Evolutionary conservation across 92 coral and sea anemone species (phyloP), one percentile per base, ranked within the genome.

Genomic region (Phenganax stokvisi): DNA sequence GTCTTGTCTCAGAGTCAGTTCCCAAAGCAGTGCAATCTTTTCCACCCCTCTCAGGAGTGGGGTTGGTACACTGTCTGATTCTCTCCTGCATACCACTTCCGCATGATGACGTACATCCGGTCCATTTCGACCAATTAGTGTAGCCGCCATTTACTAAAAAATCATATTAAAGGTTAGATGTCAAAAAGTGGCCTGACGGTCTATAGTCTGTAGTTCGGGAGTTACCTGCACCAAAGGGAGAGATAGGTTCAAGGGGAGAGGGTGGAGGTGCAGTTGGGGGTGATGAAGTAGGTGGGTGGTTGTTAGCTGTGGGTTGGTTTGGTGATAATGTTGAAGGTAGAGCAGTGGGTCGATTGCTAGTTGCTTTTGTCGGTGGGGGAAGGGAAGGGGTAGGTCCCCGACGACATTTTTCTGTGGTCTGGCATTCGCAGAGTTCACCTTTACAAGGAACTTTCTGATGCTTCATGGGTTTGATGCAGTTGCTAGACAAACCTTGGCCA

Each of bases 11-110:
- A 71, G 88, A 84, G 5, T 92, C 73, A 31, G 83, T 83, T 12
- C 99, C 99, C 27, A 87, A 87, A 3, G 27, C 77, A 0, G 96
- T 88, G 83, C 99, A 96, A 85, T 92, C 92, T 79, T 89, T 87
- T 7, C 99, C 99, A 0, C 97, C 96, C 27, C 90, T 91, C 29
- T 87, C 92, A 8, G 99, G 99, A 9, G 92, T 89, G 37, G 99
- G 99, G 76, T 92, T 92, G n/a, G 84, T 90, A 61, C 99, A 96
- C 11, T 89, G 90, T 55, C 99, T 90, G 15, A 89, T 88, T 70
- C 90, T 87, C 72, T 87, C 80, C 80, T 96, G 96, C 59, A 84
- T 54, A 12, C 99, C 99, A 12, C 93, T 86, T 12, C 99, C 99
- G 78, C 99, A 96, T 10, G 97, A 90, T 31, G 89, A 90, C 70